Evolutionary conservation across 2,113 vertebrate species (phyloP), one percentile per base, ranked within the genome.

Genomic region (Orientallactaga bullata): DNA sequence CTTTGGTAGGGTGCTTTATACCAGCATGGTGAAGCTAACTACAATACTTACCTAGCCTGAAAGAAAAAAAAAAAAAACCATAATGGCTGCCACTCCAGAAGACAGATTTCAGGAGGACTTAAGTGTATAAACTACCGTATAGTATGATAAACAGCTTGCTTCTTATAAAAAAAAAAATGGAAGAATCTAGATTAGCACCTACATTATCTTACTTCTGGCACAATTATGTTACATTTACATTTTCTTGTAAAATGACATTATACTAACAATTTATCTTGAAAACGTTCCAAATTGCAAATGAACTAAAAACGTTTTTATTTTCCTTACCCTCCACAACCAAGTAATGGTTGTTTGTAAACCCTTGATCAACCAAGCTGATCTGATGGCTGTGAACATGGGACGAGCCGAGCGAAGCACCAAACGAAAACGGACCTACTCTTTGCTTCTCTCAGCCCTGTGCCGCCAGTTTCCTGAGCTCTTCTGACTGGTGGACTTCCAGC

Each of bases 311-410:
- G 28, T 7, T 60, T 63, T 58, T 72, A 26, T 2, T 37, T 95
- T 73, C 89, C n/a, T 78, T 90, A 32, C 60, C n/a, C 47, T 76
- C 37, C 58, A 26, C 89, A 81, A 81, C 58, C 28, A 85, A 58
- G 15, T 21, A 47, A 35, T 47, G 7, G 18, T 79, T 69, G 71
- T 21, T 85, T 42, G 58, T 12, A 26, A 66, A 84, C 35, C 82
- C 30, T 66, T 60, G 72, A 15, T 16, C 6, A 35, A 10, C 20
- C 15, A 6, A 16, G 37, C 73, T 55, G 37, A 82, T 79, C 10
- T 82, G 58, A 55, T 15, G 4, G 28, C 65, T 9, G 35, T 2
- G 8, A 78, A 68, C 0, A 6, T 8, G 11, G 32, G 61, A 69
- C 28, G 87, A n/a, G 39, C 9, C 23, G 15, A 21, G 8, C 21